Percentiles rank a stretch among this genome's conserved stretches.
phyloP scores from a whole-genome alignment of 2,797 vertebrate genomes.

The Lemur catta region DNA sequence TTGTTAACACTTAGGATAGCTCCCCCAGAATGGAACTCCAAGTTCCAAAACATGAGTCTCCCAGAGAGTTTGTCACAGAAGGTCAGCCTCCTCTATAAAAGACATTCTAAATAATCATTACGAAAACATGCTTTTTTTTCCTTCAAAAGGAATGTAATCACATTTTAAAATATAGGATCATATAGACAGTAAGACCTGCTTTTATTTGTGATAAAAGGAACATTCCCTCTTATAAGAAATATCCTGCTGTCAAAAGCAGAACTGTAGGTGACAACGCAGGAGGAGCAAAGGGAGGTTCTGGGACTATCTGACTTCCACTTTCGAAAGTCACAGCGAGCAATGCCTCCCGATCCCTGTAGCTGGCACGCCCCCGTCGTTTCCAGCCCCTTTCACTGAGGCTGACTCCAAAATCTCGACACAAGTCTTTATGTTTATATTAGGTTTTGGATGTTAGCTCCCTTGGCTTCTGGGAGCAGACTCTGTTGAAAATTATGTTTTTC shows the following conservation, averaged over 20 bases:
- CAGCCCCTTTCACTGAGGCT: neutral
- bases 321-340: neutral
- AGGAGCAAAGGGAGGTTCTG: neutral
- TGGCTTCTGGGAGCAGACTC: conserved; percentile 73
- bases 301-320: neutral
- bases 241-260: neutral
- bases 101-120: conserved; percentile 41
- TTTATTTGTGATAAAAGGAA: neutral
- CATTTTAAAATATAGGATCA: neutral
- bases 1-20: conserved; percentile 62
- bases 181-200: neutral
- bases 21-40: conserved; percentile 50
- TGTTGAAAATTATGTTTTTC: conserved; percentile 78
- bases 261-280: neutral
- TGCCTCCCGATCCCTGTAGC: neutral
- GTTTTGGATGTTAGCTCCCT: conserved; percentile 72
- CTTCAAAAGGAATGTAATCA: neutral
- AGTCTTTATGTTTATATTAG: conserved; percentile 71
- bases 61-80: conserved; percentile 58
- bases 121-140: neutral
- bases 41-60: conserved; percentile 63
- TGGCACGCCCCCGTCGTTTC: neutral
- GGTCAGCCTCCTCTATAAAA: conserved; percentile 39
- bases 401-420: conserved; percentile 55
- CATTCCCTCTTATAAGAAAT: neutral